Conservation (phyloP, 2,113 vertebrate genomes). For the Phodopus roborovskii region DNA sequence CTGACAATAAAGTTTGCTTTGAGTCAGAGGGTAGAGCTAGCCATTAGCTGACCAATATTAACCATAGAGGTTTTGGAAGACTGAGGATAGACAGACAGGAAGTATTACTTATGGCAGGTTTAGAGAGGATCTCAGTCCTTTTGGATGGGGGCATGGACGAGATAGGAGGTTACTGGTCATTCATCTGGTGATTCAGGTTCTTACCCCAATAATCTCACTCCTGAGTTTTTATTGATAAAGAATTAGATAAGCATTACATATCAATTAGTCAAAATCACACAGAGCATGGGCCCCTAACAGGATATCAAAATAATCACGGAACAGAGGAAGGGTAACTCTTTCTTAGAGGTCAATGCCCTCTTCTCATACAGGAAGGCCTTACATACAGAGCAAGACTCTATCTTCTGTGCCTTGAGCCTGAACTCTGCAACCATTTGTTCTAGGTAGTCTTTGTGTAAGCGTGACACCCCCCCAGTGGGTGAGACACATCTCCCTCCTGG, state of each 20-base stretch:
- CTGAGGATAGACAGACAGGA: neutral
- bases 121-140: neutral
- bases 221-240: neutral
- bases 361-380: neutral
- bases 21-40: neutral
- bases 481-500: neutral
- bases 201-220: neutral
- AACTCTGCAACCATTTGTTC: neutral
- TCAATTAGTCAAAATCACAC: neutral
- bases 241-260: neutral
- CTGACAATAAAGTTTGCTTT: neutral
- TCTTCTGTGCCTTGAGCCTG: neutral
- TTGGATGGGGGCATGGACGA: neutral
- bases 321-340: neutral
- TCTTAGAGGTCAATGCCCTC: neutral
- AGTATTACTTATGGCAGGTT: neutral
- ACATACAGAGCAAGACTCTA: neutral
- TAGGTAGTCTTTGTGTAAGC: neutral
- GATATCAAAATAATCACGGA: neutral
- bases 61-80: neutral
- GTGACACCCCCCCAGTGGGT: neutral
- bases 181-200: neutral
- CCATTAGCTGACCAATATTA: neutral
- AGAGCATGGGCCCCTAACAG: neutral
- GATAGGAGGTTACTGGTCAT: neutral